Percentiles rank a stretch among this genome's conserved stretches.
Conservation (phyloP, 2,113 vertebrate genomes). For the Bothrops jararaca region DNA sequence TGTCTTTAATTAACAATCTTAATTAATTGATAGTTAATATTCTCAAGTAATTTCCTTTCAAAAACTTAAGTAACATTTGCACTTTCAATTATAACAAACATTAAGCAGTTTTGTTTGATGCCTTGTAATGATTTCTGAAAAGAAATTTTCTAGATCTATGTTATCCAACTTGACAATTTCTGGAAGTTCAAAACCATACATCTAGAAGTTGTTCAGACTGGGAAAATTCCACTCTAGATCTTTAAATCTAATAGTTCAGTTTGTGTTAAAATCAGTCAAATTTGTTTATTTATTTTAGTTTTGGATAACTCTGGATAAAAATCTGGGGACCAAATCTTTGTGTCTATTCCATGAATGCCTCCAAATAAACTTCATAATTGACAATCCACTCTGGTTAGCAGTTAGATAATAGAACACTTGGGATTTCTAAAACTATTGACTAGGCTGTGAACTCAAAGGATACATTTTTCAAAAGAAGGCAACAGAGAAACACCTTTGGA, state of each 20-base stretch:
- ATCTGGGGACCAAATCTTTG: not conserved
- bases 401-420: not conserved
- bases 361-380: not conserved
- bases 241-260: slow-evolving; percentile 44
- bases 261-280: slow-evolving; percentile 20
- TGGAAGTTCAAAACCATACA: not conserved
- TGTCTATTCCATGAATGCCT: not conserved
- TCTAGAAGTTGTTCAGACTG: not conserved
- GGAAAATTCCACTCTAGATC: slow-evolving; percentile 23
- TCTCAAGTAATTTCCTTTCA: slow-evolving; percentile 57
- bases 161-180: not conserved
- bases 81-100: slow-evolving; percentile 54
- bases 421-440: not conserved
- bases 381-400: not conserved
- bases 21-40: slow-evolving; percentile 63
- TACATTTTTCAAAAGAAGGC: not conserved
- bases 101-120: slow-evolving; percentile 34
- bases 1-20: slow-evolving; percentile 63
- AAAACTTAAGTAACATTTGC: slow-evolving; percentile 46
- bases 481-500: not conserved
- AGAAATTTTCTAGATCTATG: not conserved
- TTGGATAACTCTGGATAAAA: not conserved
- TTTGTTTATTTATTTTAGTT: not conserved
- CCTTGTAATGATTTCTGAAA: slow-evolving; percentile 42
- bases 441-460: not conserved